Evolutionary conservation across 1,140 invertebrate genomes (phyloP), one percentile per base, ranked within the genome.

Genomic region (Macrotrachela quadricornifera): DNA sequence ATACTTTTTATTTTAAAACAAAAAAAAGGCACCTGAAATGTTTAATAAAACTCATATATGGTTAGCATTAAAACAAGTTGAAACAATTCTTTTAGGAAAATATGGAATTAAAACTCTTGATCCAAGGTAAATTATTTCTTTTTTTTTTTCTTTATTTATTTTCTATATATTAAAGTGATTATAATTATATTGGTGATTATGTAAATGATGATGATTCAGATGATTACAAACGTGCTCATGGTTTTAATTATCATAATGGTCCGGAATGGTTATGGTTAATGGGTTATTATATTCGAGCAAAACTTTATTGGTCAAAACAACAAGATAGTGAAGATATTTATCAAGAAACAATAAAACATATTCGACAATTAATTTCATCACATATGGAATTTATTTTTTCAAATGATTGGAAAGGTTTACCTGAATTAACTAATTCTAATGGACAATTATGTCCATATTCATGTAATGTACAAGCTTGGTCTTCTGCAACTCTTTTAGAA

Each of bases 231-330:
- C 72, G 83, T 15, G 85, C 92, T 1, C 79, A 87, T 62, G 92
- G 92, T 6, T 94, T 83, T 71, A 97, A 96, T 72, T 99, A 99
- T 73, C 92, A 99, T 71, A 85, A 97, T 72, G 92, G 91, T 45
- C 91, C 91, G 1, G 82, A 85, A 73, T 74, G 75, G 53, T 38
- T 54, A 16, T 54, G 53, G 53, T 46, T 44, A 38, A 46, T 44
- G 10, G 53, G 53, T 13, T 54, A 18, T 17, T 54, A 54, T 50
- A 30, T 53, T 13, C 42, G 51, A 40, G 39, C 18, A 4, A 30
- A 30, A 30, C 21, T 30, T 30, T 30, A 30, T 30, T 30, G 21
- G 21, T 30, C 21, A 30, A 30, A 30, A 30, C 21, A 8, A 30
- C 21, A 30, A 30, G 21, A 30, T 30, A 8, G 8, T 30, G 3